Evolutionary conservation across 2,113 vertebrate genomes (phyloP), one percentile per base, ranked within the genome.

Genomic region (Epinephelus fuscoguttatus): DNA sequence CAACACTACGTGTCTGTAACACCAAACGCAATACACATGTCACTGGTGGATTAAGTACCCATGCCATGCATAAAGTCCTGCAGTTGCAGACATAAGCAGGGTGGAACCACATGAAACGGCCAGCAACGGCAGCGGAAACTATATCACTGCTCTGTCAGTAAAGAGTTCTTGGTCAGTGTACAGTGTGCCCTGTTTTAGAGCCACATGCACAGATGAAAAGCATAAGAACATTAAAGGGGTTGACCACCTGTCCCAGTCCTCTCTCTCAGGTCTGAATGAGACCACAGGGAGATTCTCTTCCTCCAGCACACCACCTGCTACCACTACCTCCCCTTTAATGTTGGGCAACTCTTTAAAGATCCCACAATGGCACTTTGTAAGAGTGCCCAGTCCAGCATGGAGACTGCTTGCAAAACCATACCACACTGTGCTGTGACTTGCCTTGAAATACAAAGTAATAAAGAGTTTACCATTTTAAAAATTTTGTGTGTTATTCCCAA

Each of bases 191-290:
- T 70, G 88, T 82, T 90, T 90, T 73, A 81, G 64, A 87, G 84
- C 91, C 90, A 68, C 87, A 86, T 82, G 82, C 88, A 27, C 82
- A 90, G 86, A 93, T 94, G 92, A 92, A 94, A 93, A 89, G 91
- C 88, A 77, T 55, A 30, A 64, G 50, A 73, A 93, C 92, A 93
- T 94, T 94, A 93, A 93, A 95, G 87, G 84, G 83, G 67, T 81
- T 85, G 89, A 93, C 93, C 93, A 94, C 94, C 93, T 95, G 94
- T 95, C 92, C 81, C 89, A n/a, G 62, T 86, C 82, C 84, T 82
- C 88, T 88, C 84, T 89, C 77, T 89, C 91, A 89, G 86, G 85
- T 89, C 91, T 85, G 84, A 93, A 91, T 80, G 85, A 74, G 89
- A 93, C 93, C 93, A 82, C 90, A 88, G 94, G 92, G 92, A 93